Percentiles rank a stretch among this genome's conserved stretches.
These are phyloP conservation scores for Drosophila macrothrix DNA, from an alignment of 2,888 invertebrate genomes.

Conservation along the genomic window DNA sequence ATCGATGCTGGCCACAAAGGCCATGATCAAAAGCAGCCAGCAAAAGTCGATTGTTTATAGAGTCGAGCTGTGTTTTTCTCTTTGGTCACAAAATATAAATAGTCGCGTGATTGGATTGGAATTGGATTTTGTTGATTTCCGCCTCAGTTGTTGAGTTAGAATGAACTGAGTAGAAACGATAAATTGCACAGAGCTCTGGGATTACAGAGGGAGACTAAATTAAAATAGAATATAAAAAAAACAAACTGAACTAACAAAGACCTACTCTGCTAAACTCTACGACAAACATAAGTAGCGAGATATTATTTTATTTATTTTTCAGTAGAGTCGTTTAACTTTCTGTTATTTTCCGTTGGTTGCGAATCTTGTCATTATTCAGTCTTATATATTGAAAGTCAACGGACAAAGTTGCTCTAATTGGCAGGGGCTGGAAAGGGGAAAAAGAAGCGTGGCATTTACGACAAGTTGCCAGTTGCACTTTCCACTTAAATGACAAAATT, in stretches of 20 bases:
- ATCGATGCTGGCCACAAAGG: slow-evolving; percentile 48
- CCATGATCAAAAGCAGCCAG: slow-evolving; percentile 22
- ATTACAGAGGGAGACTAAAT: not conserved
- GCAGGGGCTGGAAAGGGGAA: not conserved
- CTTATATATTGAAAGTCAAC: not conserved
- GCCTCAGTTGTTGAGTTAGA: not conserved
- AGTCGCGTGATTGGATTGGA: not conserved
- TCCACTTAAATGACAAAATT: not conserved
- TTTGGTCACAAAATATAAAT: not conserved
- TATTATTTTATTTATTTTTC: too few species aligned
- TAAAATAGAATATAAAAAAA: not conserved
- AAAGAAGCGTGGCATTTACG: not conserved
- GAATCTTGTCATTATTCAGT: not conserved
- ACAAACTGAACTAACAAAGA: not conserved
- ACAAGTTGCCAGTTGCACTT: slow-evolving; percentile 22
- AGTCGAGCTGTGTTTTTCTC: too few species aligned
- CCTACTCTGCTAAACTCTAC: not conserved
- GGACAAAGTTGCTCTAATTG: not conserved
- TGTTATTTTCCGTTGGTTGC: too few species aligned
- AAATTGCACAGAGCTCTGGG: slow-evolving; percentile 14
- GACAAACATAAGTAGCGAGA: not conserved
- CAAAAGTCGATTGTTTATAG: not conserved
- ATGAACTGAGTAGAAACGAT: not conserved
- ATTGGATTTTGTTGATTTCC: slow-evolving; percentile 2
- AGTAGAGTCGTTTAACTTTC: not conserved